Evolutionary conservation across 2,888 invertebrate genomes (phyloP).

Genomic region (Gasteruption jaculator): DNA sequence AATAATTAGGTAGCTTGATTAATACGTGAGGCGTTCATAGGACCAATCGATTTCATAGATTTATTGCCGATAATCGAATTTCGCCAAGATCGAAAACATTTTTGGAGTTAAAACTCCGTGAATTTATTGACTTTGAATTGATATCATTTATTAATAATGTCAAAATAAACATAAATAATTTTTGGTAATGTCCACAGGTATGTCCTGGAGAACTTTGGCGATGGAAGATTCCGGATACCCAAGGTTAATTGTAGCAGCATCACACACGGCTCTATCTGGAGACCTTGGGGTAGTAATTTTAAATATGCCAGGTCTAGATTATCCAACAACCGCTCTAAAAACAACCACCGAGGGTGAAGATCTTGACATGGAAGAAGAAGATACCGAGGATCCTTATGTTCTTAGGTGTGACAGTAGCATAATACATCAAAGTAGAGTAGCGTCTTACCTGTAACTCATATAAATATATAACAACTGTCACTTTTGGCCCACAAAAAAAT

Average conservation of each 20-base stretch:
- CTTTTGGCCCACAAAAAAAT: too few relatives aligned
- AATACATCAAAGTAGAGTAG: too few relatives aligned
- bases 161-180: background rate
- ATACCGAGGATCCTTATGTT: slow-evolving; percentile 28
- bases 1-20: too few relatives aligned
- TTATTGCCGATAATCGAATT: too few relatives aligned
- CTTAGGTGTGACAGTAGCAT: slow-evolving; percentile 27
- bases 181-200: slow-evolving; percentile 28
- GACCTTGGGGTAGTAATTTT: slow-evolving; percentile 70
- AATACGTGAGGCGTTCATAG: too few relatives aligned
- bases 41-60: too few relatives aligned
- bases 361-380: too few relatives aligned
- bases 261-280: slow-evolving; percentile 74
- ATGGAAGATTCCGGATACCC: slow-evolving; percentile 33
- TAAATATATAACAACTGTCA: too few relatives aligned
- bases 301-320: slow-evolving; percentile 40
- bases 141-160: background rate
- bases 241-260: slow-evolving; percentile 67
- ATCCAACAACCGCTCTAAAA: slow-evolving; percentile 48
- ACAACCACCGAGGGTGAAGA: slow-evolving; percentile 43
- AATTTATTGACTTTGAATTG: background rate
- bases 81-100: too few relatives aligned
- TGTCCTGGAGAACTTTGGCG: slow-evolving; percentile 29
- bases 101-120: background rate
- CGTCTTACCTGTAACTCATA: too few relatives aligned